Conservation (phyloP, 1,140 invertebrate genomes). For the Trachelipus rathkii region DNA sequence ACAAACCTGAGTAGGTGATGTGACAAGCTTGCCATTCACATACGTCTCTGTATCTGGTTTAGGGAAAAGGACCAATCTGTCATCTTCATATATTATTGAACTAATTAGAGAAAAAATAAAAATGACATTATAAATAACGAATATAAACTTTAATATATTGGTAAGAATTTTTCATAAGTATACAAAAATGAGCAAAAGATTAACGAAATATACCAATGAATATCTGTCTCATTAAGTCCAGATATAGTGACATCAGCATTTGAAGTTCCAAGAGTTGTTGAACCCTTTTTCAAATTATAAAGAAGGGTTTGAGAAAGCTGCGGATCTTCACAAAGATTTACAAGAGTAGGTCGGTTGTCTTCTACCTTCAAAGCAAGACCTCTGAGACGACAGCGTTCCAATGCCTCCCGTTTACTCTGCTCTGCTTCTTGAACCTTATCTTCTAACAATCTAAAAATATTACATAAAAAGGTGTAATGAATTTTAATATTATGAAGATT, state of each 20-base stretch:
- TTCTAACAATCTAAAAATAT: not conserved
- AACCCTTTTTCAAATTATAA: slow-evolving; percentile 58
- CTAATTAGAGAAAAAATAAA: not conserved
- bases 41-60: not conserved
- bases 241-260: slow-evolving; percentile 58
- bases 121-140: too few relatives aligned
- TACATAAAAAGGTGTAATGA: not conserved
- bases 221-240: slow-evolving; percentile 61
- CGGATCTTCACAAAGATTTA: slow-evolving; percentile 67
- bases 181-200: too few relatives aligned
- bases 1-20: not conserved
- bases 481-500: too few relatives aligned
- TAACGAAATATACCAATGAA: slow-evolving; percentile 60
- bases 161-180: too few relatives aligned
- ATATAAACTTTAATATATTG: too few relatives aligned
- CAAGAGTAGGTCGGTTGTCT: slow-evolving; percentile 53
- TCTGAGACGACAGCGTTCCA: slow-evolving; percentile 56
- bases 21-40: not conserved
- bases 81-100: not conserved
- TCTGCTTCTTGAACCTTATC: not conserved
- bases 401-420: slow-evolving; percentile 46
- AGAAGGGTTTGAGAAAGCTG: slow-evolving; percentile 65
- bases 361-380: slow-evolving; percentile 51
- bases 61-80: not conserved
- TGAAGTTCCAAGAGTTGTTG: slow-evolving; percentile 50